phyloP scores from a whole-genome alignment of 2,888 invertebrate genomes.

The Ochlodes sylvanus region DNA sequence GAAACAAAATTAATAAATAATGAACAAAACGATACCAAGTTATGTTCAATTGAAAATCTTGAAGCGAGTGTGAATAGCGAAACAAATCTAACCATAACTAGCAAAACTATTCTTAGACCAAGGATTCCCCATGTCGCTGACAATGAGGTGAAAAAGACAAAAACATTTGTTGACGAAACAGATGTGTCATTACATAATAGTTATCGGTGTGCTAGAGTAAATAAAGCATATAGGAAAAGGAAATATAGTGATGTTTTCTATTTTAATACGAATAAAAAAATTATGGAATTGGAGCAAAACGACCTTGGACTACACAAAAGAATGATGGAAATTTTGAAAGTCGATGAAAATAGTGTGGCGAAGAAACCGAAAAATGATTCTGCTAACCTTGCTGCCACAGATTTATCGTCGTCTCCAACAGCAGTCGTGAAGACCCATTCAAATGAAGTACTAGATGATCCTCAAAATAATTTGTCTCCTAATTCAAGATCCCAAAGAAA shows the following conservation, averaged over 20 bases:
- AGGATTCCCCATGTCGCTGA: not conserved
- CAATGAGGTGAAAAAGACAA: not conserved
- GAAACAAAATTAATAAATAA: constrained; percentile 32
- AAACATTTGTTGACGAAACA: not conserved
- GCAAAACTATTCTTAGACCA: constrained; percentile 2
- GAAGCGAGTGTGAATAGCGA: not conserved
- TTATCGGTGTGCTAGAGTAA: constrained; percentile 57
- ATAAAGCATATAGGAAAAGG: constrained; percentile 57
- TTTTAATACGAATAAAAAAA: constrained; percentile 59
- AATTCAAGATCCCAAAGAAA: not conserved
- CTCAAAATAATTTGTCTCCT: constrained; percentile 3
- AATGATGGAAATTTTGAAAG: constrained; percentile 45
- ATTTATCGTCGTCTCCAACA: not conserved
- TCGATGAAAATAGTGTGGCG: not conserved
- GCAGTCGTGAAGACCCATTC: not conserved
- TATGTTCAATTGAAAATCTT: constrained; percentile 1
- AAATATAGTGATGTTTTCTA: constrained; percentile 63
- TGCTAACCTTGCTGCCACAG: constrained; percentile 4
- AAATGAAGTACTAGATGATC: not conserved
- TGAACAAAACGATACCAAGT: not conserved
- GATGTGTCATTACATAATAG: not conserved
- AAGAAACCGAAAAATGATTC: constrained; percentile 14
- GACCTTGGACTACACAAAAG: constrained; percentile 61
- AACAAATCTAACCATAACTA: not conserved
- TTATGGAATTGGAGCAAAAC: constrained; percentile 67